Evolutionary conservation across 2,888 invertebrate genomes (phyloP).

Genomic region (Drosophila quinaria): DNA sequence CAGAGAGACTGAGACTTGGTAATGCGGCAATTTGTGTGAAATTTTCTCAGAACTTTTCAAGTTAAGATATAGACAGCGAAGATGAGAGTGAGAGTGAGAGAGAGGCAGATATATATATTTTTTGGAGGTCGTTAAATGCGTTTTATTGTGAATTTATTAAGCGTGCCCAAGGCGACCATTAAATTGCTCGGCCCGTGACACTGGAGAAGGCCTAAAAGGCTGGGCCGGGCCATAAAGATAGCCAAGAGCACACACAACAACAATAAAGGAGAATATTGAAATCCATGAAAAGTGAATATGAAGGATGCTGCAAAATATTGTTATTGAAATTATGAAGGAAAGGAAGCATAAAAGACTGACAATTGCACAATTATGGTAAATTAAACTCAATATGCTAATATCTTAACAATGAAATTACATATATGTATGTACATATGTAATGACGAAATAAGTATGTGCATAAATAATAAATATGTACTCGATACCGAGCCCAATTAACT

Average conservation of each 20-base stretch:
- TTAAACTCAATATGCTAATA: constrained; percentile 7
- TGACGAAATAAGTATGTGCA: neutral
- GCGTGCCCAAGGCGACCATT: constrained; percentile 82
- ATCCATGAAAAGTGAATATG: constrained; percentile 42
- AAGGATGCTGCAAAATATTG: constrained; percentile 37
- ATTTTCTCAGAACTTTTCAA: constrained; percentile 36
- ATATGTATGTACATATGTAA: neutral
- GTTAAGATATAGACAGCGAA: neutral
- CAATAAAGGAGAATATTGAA: constrained; percentile 59
- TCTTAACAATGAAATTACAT: neutral
- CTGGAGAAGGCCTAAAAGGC: constrained; percentile 12
- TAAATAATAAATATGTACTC: neutral
- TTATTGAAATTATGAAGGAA: constrained; percentile 39
- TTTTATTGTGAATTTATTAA: constrained; percentile 80
- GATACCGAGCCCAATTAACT: neutral
- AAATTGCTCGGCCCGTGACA: constrained; percentile 61
- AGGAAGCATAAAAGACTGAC: constrained; percentile 24
- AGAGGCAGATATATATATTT: constrained; percentile 10
- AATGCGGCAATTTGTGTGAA: constrained; percentile 79
- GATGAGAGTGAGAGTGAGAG: constrained; percentile 6
- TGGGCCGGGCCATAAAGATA: constrained; percentile 52
- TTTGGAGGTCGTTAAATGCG: constrained; percentile 63
- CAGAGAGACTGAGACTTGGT: constrained; percentile 67
- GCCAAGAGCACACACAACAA: constrained; percentile 43
- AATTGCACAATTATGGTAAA: constrained; percentile 22